Conservation (phyloP, 2,888 invertebrate genomes). For the Chymomyza procnemis region DNA sequence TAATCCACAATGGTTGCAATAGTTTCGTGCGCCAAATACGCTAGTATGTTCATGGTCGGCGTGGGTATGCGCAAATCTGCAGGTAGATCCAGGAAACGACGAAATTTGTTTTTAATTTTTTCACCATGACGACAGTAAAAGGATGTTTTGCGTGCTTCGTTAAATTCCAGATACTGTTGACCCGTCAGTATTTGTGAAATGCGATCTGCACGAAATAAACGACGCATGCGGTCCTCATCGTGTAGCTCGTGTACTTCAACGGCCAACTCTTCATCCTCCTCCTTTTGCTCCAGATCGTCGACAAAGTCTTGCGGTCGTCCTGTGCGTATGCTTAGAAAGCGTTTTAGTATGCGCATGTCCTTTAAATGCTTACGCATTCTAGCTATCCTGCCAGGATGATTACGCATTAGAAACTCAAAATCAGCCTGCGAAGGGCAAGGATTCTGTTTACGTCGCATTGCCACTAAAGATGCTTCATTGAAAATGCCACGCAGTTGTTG, state of each 20-base stretch:
- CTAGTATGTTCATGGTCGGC: conserved; percentile 86
- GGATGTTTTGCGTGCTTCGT: conserved; percentile 87
- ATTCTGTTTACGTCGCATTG: conserved; percentile 83
- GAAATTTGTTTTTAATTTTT: conserved; percentile 81
- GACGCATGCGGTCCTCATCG: conserved; percentile 77
- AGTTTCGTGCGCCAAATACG: conserved; percentile 93
- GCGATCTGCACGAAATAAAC: conserved; percentile 81
- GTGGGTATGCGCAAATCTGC: conserved; percentile 82
- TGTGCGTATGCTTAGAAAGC: conserved; percentile 74
- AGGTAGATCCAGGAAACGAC: conserved; percentile 83
- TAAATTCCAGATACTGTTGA: conserved; percentile 86
- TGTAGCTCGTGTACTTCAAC: conserved; percentile 79
- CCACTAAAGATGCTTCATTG: conserved; percentile 86
- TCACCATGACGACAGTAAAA: conserved; percentile 82
- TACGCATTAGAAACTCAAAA: conserved; percentile 89
- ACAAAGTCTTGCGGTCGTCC: conserved; percentile 76
- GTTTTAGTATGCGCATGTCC: conserved; percentile 79
- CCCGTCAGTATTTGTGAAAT: conserved; percentile 81
- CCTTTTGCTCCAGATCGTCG: conserved; percentile 78
- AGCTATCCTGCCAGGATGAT: conserved; percentile 87
- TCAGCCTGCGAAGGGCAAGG: conserved; percentile 81
- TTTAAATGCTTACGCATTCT: conserved; percentile 87
- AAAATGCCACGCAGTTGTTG: conserved; percentile 89
- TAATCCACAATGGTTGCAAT: conserved; percentile 93
- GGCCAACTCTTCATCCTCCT: conserved; percentile 80